Evolutionary conservation across 2,797 vertebrate species (phyloP).

Genomic region (Rachycentron canadum): DNA sequence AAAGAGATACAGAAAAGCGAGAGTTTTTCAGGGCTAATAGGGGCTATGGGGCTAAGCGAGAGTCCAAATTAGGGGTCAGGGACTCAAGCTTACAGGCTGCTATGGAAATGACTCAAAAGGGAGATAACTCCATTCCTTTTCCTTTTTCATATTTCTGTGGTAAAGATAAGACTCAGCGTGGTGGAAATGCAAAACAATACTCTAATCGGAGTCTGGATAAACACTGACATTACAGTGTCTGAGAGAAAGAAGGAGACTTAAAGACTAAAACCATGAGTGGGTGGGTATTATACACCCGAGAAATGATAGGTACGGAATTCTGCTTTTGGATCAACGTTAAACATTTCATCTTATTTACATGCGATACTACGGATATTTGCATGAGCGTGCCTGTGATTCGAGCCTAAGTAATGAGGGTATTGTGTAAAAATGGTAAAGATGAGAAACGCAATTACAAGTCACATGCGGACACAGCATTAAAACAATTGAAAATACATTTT

Average conservation of each 20-base stretch:
- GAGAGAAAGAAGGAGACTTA: conserved; percentile 23
- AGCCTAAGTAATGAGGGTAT: neutral
- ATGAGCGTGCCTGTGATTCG: neutral
- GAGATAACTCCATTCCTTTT: conserved; percentile 49
- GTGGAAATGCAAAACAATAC: conserved; percentile 48
- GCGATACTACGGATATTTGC: neutral
- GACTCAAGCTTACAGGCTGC: conserved; percentile 55
- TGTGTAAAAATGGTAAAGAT: no score
- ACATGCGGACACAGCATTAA: neutral
- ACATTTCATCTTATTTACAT: conserved; percentile 7
- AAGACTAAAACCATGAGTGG: conserved; percentile 13
- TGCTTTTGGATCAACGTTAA: conserved; percentile 22
- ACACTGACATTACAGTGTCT: conserved; percentile 34
- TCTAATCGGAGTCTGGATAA: conserved; percentile 63
- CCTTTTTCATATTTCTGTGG: conserved; percentile 35
- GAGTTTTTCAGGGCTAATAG: conserved; percentile 57
- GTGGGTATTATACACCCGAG: conserved; percentile 7
- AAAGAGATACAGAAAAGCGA: conserved; percentile 18
- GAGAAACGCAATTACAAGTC: neutral
- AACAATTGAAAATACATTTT: neutral
- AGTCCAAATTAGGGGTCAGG: conserved; percentile 64
- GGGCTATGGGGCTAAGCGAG: conserved; percentile 30
- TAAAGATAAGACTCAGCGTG: conserved; percentile 52
- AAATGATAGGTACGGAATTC: neutral
- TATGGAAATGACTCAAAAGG: conserved; percentile 53